A percentile compares a stretch with the other conserved stretches of the same genome.
Evolutionary conservation across 2,113 vertebrate genomes (phyloP).

Genomic region (Gambusia holbrooki): DNA sequence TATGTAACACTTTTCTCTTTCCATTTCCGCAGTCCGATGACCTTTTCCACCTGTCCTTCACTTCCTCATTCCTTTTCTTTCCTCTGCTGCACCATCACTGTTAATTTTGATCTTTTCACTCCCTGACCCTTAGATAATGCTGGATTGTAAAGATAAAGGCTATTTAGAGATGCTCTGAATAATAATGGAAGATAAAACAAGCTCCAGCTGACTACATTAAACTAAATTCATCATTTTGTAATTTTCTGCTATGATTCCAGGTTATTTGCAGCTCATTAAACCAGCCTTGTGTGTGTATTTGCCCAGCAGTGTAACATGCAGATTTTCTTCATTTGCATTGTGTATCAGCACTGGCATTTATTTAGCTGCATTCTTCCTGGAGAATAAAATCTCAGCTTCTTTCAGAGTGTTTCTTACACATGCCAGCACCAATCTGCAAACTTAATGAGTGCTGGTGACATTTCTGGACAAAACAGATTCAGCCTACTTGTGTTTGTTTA

Average conservation of each 20-base stretch:
- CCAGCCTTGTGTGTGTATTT: background rate
- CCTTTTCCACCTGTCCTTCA: constrained; percentile 9
- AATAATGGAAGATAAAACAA: background rate
- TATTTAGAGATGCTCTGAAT: constrained; percentile 23
- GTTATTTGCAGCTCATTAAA: constrained; percentile 2
- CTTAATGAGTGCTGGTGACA: constrained; percentile 13
- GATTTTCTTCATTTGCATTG: constrained; percentile 12
- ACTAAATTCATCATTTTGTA: background rate
- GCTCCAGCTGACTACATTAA: background rate
- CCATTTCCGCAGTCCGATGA: constrained; percentile 24
- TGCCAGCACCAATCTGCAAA: background rate
- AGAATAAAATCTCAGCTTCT: background rate
- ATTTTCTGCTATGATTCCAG: background rate
- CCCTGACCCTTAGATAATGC: background rate
- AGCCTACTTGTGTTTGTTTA: constrained; percentile 16
- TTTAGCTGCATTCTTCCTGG: constrained; percentile 2
- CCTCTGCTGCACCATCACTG: background rate
- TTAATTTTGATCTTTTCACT: background rate
- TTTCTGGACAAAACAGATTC: constrained; percentile 22
- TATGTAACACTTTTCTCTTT: constrained; percentile 8
- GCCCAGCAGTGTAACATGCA: background rate
- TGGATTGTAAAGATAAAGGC: constrained; percentile 24
- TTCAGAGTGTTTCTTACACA: constrained; percentile 13
- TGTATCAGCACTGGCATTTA: constrained; percentile 7
- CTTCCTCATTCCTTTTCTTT: constrained; percentile 2